A percentile compares a stretch with the other conserved stretches of the same genome.
These are phyloP conservation scores for Tympanoctomys barrerae DNA, from an alignment of 2,797 vertebrate species.

Conservation along the genomic window DNA sequence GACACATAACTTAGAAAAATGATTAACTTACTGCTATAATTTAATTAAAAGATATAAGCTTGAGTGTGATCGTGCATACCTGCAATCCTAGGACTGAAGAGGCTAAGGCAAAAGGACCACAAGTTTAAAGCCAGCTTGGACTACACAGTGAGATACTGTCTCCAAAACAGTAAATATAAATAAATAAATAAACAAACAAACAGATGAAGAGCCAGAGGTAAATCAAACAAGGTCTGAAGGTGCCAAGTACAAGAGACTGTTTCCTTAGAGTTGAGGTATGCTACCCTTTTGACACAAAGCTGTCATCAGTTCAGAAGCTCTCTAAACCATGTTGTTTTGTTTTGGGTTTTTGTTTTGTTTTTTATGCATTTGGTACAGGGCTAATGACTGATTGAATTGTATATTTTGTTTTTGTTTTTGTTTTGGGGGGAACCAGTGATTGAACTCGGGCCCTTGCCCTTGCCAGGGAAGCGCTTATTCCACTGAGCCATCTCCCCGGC, in stretches of 20 bases:
- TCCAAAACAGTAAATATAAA: background rate
- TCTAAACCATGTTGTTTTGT: background rate
- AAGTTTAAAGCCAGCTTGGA: background rate
- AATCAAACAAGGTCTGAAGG: background rate
- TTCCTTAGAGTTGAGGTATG: background rate
- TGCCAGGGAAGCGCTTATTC: too few species aligned
- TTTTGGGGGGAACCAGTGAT: too few species aligned
- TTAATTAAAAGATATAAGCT: background rate
- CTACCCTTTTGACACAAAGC: background rate
- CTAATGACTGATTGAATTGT: background rate
- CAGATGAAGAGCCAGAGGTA: background rate
- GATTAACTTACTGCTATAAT: background rate
- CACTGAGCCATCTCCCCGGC: too few species aligned
- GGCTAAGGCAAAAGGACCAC: background rate
- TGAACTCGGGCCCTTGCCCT: too few species aligned
- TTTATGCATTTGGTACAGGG: too few species aligned
- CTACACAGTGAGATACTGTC: background rate
- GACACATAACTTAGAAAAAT: background rate
- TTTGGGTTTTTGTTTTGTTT: too few species aligned
- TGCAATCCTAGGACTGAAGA: background rate
- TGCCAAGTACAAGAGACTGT: background rate
- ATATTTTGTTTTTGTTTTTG: too few species aligned
- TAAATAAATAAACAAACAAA: background rate
- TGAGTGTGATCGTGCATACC: background rate
- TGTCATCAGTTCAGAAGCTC: background rate